Evolutionary conservation across 2,113 vertebrate species (phyloP).

Genomic region (Chloroceryle aenea): DNA sequence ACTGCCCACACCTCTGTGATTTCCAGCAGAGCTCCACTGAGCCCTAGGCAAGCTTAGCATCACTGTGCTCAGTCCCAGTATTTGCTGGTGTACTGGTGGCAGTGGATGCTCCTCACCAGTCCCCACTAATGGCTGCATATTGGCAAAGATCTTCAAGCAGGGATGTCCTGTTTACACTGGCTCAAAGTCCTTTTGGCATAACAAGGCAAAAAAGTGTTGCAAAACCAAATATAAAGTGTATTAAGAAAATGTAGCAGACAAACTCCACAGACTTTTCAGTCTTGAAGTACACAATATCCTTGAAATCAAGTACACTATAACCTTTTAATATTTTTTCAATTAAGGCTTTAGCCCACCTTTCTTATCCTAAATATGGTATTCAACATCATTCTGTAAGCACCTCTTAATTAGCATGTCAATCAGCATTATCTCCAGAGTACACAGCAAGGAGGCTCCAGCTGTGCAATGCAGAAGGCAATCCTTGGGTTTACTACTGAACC

Average conservation of each 20-base stretch:
- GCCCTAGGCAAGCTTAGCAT: background rate
- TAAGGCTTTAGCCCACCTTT: background rate
- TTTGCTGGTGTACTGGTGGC: background rate
- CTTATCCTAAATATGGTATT: background rate
- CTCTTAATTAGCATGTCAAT: background rate
- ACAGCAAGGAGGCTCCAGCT: background rate
- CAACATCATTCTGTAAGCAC: background rate
- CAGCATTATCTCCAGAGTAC: background rate
- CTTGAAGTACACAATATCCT: background rate
- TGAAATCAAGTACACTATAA: background rate
- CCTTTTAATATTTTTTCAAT: background rate
- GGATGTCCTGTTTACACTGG: background rate
- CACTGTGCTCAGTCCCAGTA: background rate
- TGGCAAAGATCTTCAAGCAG: background rate
- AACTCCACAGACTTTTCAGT: background rate
- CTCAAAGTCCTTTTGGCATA: background rate
- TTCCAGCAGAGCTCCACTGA: background rate
- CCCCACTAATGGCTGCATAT: rapidly evolving
- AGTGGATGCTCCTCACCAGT: background rate
- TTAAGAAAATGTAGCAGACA: background rate
- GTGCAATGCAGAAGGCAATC: background rate
- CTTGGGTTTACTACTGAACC: background rate
- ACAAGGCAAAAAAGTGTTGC: background rate
- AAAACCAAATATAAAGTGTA: background rate
- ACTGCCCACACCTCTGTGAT: background rate